Evolutionary conservation across 2,888 invertebrate genomes (phyloP).

Genomic region (Alloscopus bannaensis): DNA sequence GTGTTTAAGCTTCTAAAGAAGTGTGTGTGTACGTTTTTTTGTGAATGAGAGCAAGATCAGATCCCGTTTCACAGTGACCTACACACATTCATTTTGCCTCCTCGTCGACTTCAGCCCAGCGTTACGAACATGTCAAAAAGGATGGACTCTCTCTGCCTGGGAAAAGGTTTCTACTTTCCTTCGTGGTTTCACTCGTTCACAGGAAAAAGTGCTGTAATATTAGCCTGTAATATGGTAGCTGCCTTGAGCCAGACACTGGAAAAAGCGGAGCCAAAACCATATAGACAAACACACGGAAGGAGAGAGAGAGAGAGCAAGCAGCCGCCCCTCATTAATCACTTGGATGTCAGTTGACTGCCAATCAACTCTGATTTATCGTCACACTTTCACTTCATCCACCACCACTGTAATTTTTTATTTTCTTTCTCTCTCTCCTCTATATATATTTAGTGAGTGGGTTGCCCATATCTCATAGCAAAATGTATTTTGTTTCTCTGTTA

Average conservation of each 20-base stretch:
- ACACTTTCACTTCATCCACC: slow-evolving; percentile 55
- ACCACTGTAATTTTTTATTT: no score
- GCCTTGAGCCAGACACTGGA: background rate
- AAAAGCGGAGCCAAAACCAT: background rate
- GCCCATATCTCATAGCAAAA: no score
- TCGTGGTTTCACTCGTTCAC: slow-evolving; percentile 21
- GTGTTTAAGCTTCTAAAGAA: no score
- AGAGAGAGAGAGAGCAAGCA: slow-evolving; percentile 29
- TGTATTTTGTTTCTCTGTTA: no score
- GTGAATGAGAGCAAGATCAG: slow-evolving; percentile 21
- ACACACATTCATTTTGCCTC: slow-evolving; percentile 13
- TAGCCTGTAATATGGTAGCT: background rate
- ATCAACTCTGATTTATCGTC: slow-evolving; percentile 72
- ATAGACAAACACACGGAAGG: no score
- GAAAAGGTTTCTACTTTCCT: slow-evolving; percentile 26
- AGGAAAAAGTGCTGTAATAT: slow-evolving; percentile 31
- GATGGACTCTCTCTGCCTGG: slow-evolving; percentile 45
- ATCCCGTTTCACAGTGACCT: slow-evolving; percentile 18
- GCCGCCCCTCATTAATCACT: slow-evolving; percentile 73
- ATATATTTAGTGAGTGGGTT: no score
- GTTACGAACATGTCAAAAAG: slow-evolving; percentile 45
- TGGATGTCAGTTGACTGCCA: slow-evolving; percentile 69
- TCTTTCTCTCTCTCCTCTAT: no score
- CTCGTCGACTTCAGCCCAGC: slow-evolving; percentile 19
- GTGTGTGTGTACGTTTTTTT: no score